Evolutionary conservation across 2,797 vertebrate genomes (phyloP).

Genomic region (Siniperca undulata): DNA sequence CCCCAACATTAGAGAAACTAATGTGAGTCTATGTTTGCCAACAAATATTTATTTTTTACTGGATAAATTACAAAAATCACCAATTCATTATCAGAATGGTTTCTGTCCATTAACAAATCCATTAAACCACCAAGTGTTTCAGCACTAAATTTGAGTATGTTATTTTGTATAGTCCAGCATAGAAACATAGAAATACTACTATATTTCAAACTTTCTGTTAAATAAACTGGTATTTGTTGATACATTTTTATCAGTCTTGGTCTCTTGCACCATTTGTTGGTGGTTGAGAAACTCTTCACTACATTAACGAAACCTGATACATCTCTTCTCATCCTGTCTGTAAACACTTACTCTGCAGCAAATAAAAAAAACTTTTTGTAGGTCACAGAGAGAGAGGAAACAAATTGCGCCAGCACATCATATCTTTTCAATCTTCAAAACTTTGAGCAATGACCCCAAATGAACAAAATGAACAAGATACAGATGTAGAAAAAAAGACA

Average conservation of each 20-base stretch:
- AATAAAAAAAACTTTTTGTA: conserved; percentile 6
- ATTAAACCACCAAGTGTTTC: too few species aligned
- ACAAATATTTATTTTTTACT: neutral
- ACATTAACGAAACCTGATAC: neutral
- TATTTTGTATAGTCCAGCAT: neutral
- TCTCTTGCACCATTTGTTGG: neutral
- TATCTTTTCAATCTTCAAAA: neutral
- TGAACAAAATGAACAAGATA: conserved; percentile 8
- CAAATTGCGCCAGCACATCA: neutral
- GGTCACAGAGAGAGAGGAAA: conserved; percentile 12
- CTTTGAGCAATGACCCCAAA: neutral
- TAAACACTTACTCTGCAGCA: neutral
- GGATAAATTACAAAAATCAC: neutral
- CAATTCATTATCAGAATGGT: neutral
- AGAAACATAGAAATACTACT: neutral
- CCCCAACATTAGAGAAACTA: neutral
- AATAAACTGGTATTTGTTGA: neutral
- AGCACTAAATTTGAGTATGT: too few species aligned
- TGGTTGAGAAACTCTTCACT: neutral
- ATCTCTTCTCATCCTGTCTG: neutral
- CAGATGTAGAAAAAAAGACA: neutral
- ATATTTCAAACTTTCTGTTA: neutral
- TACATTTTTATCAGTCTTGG: neutral
- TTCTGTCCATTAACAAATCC: neutral
- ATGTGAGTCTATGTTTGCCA: neutral